Base-by-base conservation (phyloP, 2,113 vertebrate genomes). In the Dissostichus mawsoni region DNA sequence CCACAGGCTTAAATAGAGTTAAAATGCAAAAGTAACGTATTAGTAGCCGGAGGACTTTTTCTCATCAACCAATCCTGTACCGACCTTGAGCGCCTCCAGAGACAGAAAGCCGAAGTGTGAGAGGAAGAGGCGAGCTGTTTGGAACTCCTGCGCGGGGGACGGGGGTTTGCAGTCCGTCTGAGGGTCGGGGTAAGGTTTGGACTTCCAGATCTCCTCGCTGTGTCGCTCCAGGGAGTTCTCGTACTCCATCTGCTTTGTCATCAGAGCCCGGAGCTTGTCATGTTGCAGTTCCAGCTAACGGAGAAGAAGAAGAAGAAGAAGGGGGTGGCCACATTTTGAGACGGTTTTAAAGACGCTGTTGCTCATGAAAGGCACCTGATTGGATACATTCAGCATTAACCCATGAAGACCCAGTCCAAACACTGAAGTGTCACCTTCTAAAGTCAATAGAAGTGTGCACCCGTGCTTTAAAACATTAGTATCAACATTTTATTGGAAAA, bases 71-170 rank as follows among this genome's bases (percentile, higher is more conserved):
- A 70, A 56, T 72, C 0, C 18, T n/a, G 48, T 44, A 50, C 74
- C 10, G 62, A 98, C 98, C 96, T 99, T 99, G 84, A 98, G 78
- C 10, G 98, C 97, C 87, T 98, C 97, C 75, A 98, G 94, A 0
- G 98, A 99, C 70, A 99, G 95, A 92, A 99, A 98, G 50, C 98
- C 98, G 0, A 99, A 97, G 86, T 99, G 98, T 1, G 98, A 99
- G 67, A 99, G 96, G 91, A 99, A 97, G 48, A 99, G 96, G 13
- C 98, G 97, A 1, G 98, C 98, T 4, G 98, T 98, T 90, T 99
- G 98, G 94, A 98, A 99, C 90, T 98, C 97, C 93, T 98, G 97
- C 0, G 97, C 95, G 2, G 97, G 96, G 0, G 96, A 86, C 0
- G 96, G 97, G 25, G 97, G 98, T 84, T 96, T 97, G 80, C 98